Evolutionary conservation across 2,888 invertebrate species (phyloP).

Genomic region (Sclerodermus sp.): DNA sequence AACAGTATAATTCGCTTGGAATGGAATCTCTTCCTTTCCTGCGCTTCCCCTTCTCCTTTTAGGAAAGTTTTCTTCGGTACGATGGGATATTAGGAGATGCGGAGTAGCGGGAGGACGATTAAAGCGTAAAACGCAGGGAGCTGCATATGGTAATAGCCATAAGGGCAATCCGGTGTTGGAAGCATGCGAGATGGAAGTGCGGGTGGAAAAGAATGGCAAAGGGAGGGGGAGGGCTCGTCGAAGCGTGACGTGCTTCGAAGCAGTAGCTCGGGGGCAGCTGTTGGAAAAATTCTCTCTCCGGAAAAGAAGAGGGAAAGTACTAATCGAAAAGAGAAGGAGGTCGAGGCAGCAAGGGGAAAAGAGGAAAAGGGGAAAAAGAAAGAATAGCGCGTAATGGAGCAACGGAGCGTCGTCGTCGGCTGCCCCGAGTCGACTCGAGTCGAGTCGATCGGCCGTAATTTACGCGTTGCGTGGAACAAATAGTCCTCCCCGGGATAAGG

Average conservation of each 20-base stretch:
- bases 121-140: too few relatives aligned
- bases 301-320: too few relatives aligned
- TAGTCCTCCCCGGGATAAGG: slow-evolving; percentile 30
- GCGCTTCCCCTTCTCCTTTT: too few relatives aligned
- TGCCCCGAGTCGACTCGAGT: slow-evolving; percentile 9
- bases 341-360: not conserved
- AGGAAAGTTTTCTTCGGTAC: too few relatives aligned
- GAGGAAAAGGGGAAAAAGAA: not conserved
- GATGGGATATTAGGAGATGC: too few relatives aligned
- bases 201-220: not conserved
- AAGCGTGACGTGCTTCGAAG: slow-evolving; percentile 21
- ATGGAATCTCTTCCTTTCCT: too few relatives aligned
- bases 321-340: too few relatives aligned
- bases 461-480: slow-evolving; percentile 41
- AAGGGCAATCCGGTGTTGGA: not conserved
- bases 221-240: slow-evolving; percentile 12
- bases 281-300: too few relatives aligned
- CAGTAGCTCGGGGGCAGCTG: not conserved
- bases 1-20: too few relatives aligned
- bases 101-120: too few relatives aligned
- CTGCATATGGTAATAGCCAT: too few relatives aligned
- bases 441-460: slow-evolving; percentile 35
- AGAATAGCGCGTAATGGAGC: slow-evolving; percentile 18
- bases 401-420: slow-evolving; percentile 14
- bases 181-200: not conserved